Evolutionary conservation across 1,140 invertebrate genomes (phyloP).

Genomic region (Cepaea nemoralis): DNA sequence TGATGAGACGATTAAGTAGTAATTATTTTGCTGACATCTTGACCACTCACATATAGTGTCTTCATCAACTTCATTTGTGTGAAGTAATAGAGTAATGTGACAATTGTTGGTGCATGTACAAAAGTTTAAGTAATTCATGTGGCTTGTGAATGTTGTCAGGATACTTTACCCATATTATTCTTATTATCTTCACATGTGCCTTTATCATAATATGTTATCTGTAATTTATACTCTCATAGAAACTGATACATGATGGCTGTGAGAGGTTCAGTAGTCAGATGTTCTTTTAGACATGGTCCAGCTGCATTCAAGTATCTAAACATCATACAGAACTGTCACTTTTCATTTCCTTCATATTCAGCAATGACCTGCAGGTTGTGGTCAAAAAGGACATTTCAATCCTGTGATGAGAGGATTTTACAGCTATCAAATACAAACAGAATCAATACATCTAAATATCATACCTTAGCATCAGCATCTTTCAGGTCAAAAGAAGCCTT

Average conservation of each 20-base stretch:
- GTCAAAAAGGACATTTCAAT: not conserved
- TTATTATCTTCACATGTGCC: no score
- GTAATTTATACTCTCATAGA: no score
- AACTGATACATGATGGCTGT: constrained; percentile 4
- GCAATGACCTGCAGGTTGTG: not conserved
- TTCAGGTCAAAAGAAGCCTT: not conserved
- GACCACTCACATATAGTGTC: no score
- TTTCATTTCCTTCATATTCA: not conserved
- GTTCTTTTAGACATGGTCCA: not conserved
- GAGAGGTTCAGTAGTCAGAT: not conserved
- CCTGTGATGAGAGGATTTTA: not conserved
- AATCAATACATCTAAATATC: not conserved
- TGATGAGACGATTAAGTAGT: no score
- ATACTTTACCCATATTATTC: no score
- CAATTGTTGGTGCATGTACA: no score
- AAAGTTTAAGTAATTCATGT: no score
- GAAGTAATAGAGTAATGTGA: no score
- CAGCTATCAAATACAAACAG: not conserved
- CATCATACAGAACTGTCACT: not conserved
- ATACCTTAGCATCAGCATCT: not conserved
- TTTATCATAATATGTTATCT: no score
- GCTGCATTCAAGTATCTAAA: not conserved
- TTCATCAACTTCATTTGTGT: no score
- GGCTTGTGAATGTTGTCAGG: no score
- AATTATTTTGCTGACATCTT: no score